These are phyloP conservation scores for Calcarius lapponicus DNA, from an alignment of 2,797 vertebrate genomes.

Conservation along the genomic window DNA sequence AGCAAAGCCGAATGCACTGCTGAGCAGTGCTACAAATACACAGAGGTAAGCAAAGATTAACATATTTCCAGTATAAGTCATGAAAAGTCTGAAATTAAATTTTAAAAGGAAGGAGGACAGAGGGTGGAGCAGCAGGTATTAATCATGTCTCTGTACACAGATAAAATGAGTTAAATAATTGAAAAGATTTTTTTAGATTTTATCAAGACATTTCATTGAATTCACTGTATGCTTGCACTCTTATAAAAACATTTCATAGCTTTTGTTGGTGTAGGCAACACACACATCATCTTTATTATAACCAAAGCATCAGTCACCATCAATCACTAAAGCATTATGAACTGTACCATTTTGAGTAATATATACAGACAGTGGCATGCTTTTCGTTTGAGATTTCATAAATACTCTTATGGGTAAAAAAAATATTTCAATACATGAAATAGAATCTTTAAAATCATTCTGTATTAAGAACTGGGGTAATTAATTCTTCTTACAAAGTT, in stretches of 20 bases:
- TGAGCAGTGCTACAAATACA: constrained; percentile 92
- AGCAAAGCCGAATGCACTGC: constrained; percentile 98
- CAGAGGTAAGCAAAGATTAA: constrained; percentile 81
- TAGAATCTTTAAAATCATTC: background rate
- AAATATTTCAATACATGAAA: background rate
- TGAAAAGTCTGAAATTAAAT: background rate
- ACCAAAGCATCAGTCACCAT: background rate
- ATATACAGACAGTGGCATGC: background rate
- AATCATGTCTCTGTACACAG: background rate
- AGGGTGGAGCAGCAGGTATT: background rate
- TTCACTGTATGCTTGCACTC: background rate
- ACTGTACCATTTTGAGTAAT: background rate
- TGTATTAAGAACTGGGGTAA: background rate
- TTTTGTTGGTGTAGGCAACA: background rate
- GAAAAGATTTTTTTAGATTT: background rate
- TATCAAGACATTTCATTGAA: background rate
- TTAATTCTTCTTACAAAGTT: background rate
- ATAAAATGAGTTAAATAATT: background rate
- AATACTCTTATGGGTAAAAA: background rate
- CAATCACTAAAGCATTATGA: background rate
- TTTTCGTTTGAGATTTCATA: background rate
- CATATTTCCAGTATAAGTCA: background rate
- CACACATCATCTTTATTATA: background rate
- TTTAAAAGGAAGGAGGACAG: background rate
- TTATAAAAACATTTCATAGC: background rate